These are phyloP conservation scores for Notospermus geniculatus DNA, from an alignment of 1,140 invertebrate genomes.

Conservation along the genomic window DNA sequence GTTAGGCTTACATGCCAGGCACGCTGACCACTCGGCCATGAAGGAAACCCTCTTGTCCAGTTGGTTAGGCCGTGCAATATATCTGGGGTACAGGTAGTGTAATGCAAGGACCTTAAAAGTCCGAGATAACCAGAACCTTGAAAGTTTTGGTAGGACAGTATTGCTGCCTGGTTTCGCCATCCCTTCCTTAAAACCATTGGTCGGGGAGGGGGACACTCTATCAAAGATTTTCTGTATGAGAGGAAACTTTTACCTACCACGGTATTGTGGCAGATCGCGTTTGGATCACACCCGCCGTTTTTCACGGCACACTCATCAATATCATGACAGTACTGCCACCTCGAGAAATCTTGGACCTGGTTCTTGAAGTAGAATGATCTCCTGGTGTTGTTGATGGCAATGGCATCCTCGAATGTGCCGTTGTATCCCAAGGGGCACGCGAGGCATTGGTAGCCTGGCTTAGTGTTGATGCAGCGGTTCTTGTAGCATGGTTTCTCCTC, in stretches of 20 bases:
- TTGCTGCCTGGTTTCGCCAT: no score
- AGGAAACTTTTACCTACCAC: constrained; percentile 19
- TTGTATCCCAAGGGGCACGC: constrained; percentile 31
- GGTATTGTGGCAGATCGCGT: constrained; percentile 30
- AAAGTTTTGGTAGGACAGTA: no score
- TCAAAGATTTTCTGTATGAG: neutral
- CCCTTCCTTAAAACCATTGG: no score
- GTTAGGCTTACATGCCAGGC: no score
- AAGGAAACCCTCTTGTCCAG: no score
- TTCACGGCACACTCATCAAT: constrained; percentile 30
- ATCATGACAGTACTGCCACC: constrained; percentile 29
- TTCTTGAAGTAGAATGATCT: constrained; percentile 27
- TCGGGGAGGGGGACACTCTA: no score
- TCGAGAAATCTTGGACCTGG: constrained; percentile 12
- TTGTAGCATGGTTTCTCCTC: constrained; percentile 28
- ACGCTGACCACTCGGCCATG: no score
- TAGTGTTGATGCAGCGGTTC: constrained; percentile 29
- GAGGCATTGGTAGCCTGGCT: constrained; percentile 34
- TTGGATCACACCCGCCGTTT: constrained; percentile 35
- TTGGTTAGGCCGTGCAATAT: no score
- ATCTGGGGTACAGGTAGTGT: no score
- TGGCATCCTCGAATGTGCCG: constrained; percentile 33
- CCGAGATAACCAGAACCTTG: no score
- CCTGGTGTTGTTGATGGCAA: constrained; percentile 20
- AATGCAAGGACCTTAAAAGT: no score